A percentile compares a stretch with the other conserved stretches of the same genome.
Conservation (phyloP, 2,113 vertebrate genomes). For the Serilophus lunatus region DNA sequence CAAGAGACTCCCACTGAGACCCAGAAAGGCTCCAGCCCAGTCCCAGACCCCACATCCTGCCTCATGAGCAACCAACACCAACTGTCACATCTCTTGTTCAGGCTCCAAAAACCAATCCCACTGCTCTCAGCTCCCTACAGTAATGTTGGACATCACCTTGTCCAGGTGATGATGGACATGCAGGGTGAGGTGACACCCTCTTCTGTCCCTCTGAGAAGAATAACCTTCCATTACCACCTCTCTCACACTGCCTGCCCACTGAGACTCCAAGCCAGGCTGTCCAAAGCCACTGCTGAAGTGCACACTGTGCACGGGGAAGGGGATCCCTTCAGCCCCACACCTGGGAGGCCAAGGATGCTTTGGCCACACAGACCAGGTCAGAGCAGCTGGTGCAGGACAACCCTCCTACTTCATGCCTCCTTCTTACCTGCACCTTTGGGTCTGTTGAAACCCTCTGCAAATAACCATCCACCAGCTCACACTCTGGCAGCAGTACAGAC, state of each 20-base stretch:
- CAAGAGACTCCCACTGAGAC: not conserved
- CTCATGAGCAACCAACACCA: not conserved
- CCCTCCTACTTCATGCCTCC: not conserved
- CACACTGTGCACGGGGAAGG: accelerated
- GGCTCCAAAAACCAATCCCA: not conserved
- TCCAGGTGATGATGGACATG: not conserved
- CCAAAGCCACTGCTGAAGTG: not conserved
- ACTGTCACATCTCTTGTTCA: too few relatives aligned
- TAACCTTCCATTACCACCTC: not conserved
- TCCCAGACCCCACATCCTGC: not conserved
- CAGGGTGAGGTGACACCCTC: not conserved
- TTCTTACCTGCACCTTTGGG: not conserved
- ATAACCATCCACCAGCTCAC: not conserved
- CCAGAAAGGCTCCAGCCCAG: not conserved
- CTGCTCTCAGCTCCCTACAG: accelerated
- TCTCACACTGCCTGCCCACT: not conserved
- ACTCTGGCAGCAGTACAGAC: not conserved
- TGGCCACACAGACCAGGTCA: not conserved
- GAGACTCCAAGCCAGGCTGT: not conserved
- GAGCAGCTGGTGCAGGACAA: not conserved
- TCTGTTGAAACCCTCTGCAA: not conserved
- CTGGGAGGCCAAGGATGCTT: not conserved
- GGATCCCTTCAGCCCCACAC: not conserved
- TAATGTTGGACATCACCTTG: not conserved
- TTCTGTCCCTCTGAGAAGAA: not conserved